Base-by-base conservation (phyloP, 1,140 invertebrate species). In the Lutraria rhynchaena region DNA sequence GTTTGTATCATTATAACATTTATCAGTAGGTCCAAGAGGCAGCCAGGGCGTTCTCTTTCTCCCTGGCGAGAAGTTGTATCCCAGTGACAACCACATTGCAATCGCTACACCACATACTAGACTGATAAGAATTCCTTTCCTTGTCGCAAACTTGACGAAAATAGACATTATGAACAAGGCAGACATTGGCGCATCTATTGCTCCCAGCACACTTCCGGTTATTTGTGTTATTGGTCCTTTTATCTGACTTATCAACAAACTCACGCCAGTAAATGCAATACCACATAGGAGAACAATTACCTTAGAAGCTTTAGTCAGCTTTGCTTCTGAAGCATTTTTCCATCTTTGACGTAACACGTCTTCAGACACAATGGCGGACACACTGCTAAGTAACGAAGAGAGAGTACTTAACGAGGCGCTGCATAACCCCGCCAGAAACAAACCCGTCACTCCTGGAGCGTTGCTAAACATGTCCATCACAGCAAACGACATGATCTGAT, bases 151-250 rank as follows among this genome's bases (percentile, higher is more conserved):
- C 58, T 33, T 2, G 44, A 77, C 22, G 37, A 65, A 77, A 63
- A 63, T 31, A 24, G 74, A 77, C 19, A 77, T 11, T 17, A 77
- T 11, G 49, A 77, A 67, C 29, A 77, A 22, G 4, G n/a, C 60
- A 3, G 46, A 17, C 19, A 49, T 27, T n/a, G 74, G 74, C 22
- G 24, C 44, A 24, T 4, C 33, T 0, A 77, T 33, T 1, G 46
- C 74, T 3, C 35, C 46, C 3, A 31, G 9, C 17, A 65, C 22
- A 19, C 58, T 31, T 19, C n/a, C 11, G 15, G 44, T 37, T 19
- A 77, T 77, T 27, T 77, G 60, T n/a, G 3, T 29, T 24, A 77
- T 5, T 19, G 74, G 74, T 5, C 74, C 74, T 33, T 63, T 51
- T 24, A 63, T 31, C 3, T 77, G n/a, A n/a, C 22, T 29, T 17